A percentile compares a stretch with the other conserved stretches of the same genome.
These are phyloP conservation scores for Beroe ovata DNA, from an alignment of 37 sponge, comb jelly and placozoan species.

Conservation along the genomic window DNA sequence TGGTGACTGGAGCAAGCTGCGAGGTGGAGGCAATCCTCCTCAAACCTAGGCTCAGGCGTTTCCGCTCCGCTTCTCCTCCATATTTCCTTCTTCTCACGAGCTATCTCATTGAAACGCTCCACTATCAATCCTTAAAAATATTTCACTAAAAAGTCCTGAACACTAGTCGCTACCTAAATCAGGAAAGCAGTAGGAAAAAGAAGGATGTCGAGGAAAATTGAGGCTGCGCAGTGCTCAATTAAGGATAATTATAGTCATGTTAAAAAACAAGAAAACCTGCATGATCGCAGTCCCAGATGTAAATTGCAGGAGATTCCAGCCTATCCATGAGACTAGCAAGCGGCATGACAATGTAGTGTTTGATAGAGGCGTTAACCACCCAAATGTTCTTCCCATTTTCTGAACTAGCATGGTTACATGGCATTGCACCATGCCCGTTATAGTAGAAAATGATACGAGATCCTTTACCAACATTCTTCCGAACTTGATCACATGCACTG, in stretches of 20 bases:
- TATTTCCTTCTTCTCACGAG: conserved; percentile 82
- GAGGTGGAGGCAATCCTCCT: conserved; percentile 79
- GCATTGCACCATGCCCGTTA: conserved; percentile 91
- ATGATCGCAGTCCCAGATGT: conserved; percentile 90
- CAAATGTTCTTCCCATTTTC: conserved; percentile 90
- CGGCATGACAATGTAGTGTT: conserved; percentile 70
- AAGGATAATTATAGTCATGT: not conserved
- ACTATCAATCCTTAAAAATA: conserved; percentile 87
- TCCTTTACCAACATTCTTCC: conserved; percentile 30
- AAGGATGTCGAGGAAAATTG: too few relatives aligned
- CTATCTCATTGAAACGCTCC: conserved; percentile 83
- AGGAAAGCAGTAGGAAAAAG: too few relatives aligned
- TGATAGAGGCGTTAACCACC: conserved; percentile 86
- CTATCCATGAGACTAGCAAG: conserved; percentile 67
- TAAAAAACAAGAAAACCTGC: conserved; percentile 74
- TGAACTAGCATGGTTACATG: conserved; percentile 15
- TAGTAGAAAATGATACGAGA: conserved; percentile 91
- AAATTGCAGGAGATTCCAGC: conserved; percentile 91
- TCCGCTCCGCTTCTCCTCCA: conserved; percentile 10
- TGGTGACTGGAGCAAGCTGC: conserved; percentile 83
- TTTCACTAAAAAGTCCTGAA: too few relatives aligned
- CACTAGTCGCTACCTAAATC: too few relatives aligned
- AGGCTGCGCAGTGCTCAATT: too few relatives aligned
- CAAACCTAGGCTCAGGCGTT: conserved; percentile 50
- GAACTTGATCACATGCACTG: conserved; percentile 45